Conservation (phyloP, 2,888 invertebrate species). For the Mamestra brassicae region DNA sequence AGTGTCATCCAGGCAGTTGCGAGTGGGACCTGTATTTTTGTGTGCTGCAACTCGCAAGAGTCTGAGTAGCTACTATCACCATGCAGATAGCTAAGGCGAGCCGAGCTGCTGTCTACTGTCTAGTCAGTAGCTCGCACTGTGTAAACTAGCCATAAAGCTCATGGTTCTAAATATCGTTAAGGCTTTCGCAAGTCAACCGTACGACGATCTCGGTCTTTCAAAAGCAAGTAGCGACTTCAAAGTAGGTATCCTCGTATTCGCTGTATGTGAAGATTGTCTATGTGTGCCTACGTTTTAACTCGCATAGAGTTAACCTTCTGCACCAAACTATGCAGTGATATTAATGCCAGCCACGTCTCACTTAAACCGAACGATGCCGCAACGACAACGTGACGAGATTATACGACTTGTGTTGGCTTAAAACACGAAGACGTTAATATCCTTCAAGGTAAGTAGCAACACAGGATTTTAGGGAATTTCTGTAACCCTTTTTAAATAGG, state of each 20-base stretch:
- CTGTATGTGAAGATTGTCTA: not conserved
- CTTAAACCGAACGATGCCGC: constrained; percentile 64
- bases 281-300: not conserved
- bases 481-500: constrained; percentile 15
- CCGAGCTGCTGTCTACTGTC: no score
- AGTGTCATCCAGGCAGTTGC: no score
- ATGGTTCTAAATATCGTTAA: no score
- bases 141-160: no score
- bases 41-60: no score
- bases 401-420: constrained; percentile 48
- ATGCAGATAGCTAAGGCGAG: no score
- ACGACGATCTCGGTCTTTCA: no score
- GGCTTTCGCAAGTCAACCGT: no score
- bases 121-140: no score
- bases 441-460: constrained; percentile 31
- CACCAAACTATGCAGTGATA: constrained; percentile 15
- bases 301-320: constrained; percentile 1
- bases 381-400: constrained; percentile 67
- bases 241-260: not conserved
- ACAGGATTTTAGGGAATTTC: constrained; percentile 35
- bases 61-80: no score
- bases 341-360: constrained; percentile 74
- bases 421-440: constrained; percentile 59
- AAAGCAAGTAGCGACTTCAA: not conserved
- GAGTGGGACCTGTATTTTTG: no score